Evolutionary conservation across 2,797 vertebrate species (phyloP).

Genomic region (Tiaroga cobitis): DNA sequence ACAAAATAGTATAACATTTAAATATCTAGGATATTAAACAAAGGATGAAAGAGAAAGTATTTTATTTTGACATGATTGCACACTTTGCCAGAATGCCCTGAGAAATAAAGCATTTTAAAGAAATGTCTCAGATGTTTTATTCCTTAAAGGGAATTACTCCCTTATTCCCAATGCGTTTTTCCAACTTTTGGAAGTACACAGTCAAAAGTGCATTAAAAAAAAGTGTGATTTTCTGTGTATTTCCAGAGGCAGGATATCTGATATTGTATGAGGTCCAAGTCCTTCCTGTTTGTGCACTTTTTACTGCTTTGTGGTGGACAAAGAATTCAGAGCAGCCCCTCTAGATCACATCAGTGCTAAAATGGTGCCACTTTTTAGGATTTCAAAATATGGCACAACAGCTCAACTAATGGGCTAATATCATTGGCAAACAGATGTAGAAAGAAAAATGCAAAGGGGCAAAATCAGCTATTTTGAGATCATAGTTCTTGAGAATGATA

Average conservation of each 20-base stretch:
- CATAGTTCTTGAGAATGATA: constrained; percentile 7
- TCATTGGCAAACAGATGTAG: not conserved
- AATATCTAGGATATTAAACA: not conserved
- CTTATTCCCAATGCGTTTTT: not conserved
- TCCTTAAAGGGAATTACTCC: not conserved
- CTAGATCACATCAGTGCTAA: not conserved
- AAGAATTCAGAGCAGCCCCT: constrained; percentile 19
- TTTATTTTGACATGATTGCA: constrained; percentile 12
- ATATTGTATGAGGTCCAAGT: constrained; percentile 31
- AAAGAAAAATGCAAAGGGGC: not conserved
- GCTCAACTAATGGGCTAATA: not conserved
- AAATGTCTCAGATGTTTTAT: not conserved
- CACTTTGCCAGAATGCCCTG: not conserved
- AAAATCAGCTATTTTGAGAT: not conserved
- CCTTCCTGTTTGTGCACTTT: constrained; percentile 41
- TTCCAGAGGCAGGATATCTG: constrained; percentile 21
- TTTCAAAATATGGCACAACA: not conserved
- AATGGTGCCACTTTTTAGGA: not conserved
- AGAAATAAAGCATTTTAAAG: constrained; percentile 27
- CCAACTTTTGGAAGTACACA: not conserved
- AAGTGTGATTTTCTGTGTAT: not conserved
- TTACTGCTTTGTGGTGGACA: constrained; percentile 4
- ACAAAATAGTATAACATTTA: not conserved
- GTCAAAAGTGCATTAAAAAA: not conserved
- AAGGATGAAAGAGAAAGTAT: not conserved